These are phyloP conservation scores for Plecturocebus donacophilus DNA, from an alignment of 2,113 vertebrate species.

Conservation along the genomic window DNA sequence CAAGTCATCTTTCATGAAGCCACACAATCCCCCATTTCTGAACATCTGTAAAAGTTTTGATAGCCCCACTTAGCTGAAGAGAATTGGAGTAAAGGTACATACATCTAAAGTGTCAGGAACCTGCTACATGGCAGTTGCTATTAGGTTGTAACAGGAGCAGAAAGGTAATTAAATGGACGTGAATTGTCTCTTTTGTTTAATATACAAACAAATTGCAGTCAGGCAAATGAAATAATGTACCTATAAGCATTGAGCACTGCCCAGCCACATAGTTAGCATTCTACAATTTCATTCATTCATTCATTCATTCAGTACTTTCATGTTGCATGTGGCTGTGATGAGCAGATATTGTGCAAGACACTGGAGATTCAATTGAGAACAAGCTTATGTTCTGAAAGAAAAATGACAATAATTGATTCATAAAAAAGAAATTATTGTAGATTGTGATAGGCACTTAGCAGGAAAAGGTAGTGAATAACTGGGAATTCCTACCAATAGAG, in stretches of 20 bases:
- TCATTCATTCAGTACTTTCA: not conserved
- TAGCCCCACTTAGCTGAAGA: not conserved
- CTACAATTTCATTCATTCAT: not conserved
- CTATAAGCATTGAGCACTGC: not conserved
- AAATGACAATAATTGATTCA: not conserved
- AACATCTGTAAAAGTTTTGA: not conserved
- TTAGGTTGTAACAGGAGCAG: not conserved
- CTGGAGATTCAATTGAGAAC: not conserved
- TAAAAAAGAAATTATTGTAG: not conserved
- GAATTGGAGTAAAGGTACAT: not conserved
- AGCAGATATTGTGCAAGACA: not conserved
- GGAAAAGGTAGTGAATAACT: not conserved
- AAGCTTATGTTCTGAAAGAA: not conserved
- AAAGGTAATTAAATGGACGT: not conserved
- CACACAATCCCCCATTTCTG: not conserved
- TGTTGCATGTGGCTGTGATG: not conserved
- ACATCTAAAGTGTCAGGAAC: not conserved
- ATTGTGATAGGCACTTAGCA: not conserved
- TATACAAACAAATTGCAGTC: not conserved
- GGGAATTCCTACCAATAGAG: not conserved
- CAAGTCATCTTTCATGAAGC: not conserved
- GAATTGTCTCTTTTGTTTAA: constrained; percentile 32
- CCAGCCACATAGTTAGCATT: not conserved
- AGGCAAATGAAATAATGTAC: not conserved
- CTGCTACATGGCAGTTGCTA: not conserved